phyloP scores from a whole-genome alignment of 2,797 vertebrate genomes.

The Limnodromus scolopaceus region DNA sequence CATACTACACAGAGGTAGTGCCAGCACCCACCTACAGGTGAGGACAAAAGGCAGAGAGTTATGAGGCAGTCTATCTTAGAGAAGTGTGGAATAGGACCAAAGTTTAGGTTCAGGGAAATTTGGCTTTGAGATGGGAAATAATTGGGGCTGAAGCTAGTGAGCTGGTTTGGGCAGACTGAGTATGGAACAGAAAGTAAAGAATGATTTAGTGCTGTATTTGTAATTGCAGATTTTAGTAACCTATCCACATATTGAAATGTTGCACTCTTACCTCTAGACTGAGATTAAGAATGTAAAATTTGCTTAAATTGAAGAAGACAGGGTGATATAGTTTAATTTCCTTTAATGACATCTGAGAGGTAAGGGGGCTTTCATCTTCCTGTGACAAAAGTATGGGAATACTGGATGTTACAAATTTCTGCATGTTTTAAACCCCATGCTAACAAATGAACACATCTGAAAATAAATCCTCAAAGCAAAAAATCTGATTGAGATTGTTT shows the following conservation, averaged over 20 bases:
- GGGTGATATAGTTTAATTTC: background rate
- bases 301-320: background rate
- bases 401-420: background rate
- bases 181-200: background rate
- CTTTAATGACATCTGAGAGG: background rate
- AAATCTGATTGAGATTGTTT: background rate
- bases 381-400: background rate
- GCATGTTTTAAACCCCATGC: background rate
- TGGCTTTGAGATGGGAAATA: background rate
- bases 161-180: background rate
- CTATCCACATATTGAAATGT: background rate
- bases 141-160: accelerated
- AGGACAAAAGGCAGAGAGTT: background rate
- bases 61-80: background rate
- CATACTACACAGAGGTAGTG: background rate
- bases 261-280: background rate
- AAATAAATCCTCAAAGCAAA: background rate
- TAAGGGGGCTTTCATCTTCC: background rate
- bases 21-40: background rate
- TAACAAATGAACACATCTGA: background rate
- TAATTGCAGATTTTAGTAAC: background rate
- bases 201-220: background rate
- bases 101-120: background rate
- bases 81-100: accelerated
- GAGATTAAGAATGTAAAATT: background rate